Evolutionary conservation across 2,797 vertebrate genomes (phyloP), one percentile per base, ranked within the genome.

Genomic region (Gephyroberyx darwinii): DNA sequence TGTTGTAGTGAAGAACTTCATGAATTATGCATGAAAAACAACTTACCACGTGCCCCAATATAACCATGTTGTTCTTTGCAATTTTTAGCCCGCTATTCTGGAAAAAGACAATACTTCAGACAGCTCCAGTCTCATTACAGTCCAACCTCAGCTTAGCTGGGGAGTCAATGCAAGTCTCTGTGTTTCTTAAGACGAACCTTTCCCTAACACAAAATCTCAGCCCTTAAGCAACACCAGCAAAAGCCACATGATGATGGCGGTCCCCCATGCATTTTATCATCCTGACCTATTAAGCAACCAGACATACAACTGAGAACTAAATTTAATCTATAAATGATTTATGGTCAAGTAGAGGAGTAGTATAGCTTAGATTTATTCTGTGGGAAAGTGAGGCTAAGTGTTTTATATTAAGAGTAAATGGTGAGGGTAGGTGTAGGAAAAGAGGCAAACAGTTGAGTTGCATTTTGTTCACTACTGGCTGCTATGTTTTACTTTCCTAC

Each of bases 1-100:
- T 90, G 80, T 75, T 86, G 85, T 85, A 84, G 87, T 84, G 84
- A 80, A 66, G 81, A 88, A 84, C 51, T 70, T 86, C 80, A 94
- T 94, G 90, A 92, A 94, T 94, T 91, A 94, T 93, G 90, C 90
- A 94, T 79, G 43, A 86, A 90, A 91, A 92, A 92, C 91, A 94
- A 90, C 85, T 74, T 78, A 61, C 84, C 85, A 85, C 73, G 69
- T 90, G 89, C 83, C 86, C 90, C 82, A 87, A 92, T 94, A 93
- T 90, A 91, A 84, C 82, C 85, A 89, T 81, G 83, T 89, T 91
- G 90, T 90, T 84, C 81, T 60, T 30, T 86, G 80, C 82, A 81
- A 83, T 84, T 87, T 85, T 82, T 45, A 45, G 77, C 70, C 73
- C 79, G 75, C 85, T 84, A 78, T 77, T 89, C 80, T 86, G 71